Evolutionary conservation across 2,797 vertebrate genomes (phyloP).

Genomic region (Prunella strophiata): DNA sequence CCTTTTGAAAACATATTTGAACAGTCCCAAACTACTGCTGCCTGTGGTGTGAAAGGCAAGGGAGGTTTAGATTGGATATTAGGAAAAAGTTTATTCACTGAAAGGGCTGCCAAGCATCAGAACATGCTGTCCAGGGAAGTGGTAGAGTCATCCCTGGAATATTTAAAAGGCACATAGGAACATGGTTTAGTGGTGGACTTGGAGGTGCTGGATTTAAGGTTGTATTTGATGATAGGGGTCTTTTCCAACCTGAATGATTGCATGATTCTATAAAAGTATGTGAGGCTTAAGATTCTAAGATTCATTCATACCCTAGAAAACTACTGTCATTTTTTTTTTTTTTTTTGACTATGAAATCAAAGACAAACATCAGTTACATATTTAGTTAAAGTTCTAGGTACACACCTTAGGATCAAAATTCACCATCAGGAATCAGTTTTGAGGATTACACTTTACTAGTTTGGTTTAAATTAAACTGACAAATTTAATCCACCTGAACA

Average conservation of each 20-base stretch:
- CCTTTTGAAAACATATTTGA: not conserved
- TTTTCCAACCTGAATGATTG: not conserved
- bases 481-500: conserved; percentile 76
- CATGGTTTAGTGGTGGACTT: not conserved
- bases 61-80: not conserved
- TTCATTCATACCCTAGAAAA: not conserved
- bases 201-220: too few relatives aligned
- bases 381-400: not conserved
- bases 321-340: not conserved
- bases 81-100: not conserved
- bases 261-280: not conserved
- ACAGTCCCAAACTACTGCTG: not conserved
- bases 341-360: not conserved
- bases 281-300: not conserved
- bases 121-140: not conserved
- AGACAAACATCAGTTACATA: not conserved
- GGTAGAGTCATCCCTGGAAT: not conserved
- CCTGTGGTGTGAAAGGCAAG: not conserved
- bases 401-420: conserved; percentile 85
- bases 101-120: not conserved
- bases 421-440: conserved; percentile 79
- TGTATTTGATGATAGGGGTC: not conserved
- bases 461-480: conserved; percentile 83
- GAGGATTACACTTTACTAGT: conserved; percentile 72
- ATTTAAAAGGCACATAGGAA: accelerated